A percentile compares a stretch with the other conserved stretches of the same genome.
Conservation (phyloP, 1,140 invertebrate species). For the Alviniconcha marisindica region DNA sequence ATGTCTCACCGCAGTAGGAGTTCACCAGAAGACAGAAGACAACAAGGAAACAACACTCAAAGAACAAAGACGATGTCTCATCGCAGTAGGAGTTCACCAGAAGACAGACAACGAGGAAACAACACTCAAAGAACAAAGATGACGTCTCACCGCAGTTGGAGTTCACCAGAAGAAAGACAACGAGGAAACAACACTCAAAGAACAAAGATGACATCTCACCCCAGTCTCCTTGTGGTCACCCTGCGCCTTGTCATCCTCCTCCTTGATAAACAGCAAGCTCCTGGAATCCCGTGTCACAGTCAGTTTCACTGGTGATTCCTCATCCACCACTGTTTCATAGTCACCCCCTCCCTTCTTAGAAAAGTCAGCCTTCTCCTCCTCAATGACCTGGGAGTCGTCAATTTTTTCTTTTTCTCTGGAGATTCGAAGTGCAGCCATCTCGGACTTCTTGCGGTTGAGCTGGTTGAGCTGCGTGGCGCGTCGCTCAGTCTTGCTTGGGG, state of each 20-base stretch:
- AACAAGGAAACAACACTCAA: too few relatives aligned
- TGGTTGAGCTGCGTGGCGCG: slow-evolving; percentile 37
- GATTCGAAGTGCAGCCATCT: background rate
- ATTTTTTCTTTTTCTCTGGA: background rate
- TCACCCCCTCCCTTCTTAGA: background rate
- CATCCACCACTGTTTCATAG: background rate
- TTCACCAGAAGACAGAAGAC: too few relatives aligned
- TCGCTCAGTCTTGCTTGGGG: slow-evolving; percentile 9
- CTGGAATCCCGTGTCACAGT: background rate
- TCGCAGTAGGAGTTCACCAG: too few relatives aligned
- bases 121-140: too few relatives aligned
- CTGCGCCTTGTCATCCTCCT: background rate
- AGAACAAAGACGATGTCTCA: too few relatives aligned
- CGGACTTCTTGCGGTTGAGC: slow-evolving; percentile 40
- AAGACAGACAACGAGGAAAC: too few relatives aligned
- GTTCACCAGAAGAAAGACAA: too few relatives aligned
- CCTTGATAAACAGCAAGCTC: background rate
- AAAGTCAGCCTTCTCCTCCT: background rate
- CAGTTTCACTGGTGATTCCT: background rate
- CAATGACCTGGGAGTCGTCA: background rate
- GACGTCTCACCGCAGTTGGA: too few relatives aligned
- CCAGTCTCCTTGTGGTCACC: background rate
- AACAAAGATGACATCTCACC: background rate
- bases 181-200: too few relatives aligned
- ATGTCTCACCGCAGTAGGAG: too few relatives aligned